These are phyloP conservation scores for Drosophila setifemur DNA, from an alignment of 1,140 invertebrate species.

Conservation along the genomic window DNA sequence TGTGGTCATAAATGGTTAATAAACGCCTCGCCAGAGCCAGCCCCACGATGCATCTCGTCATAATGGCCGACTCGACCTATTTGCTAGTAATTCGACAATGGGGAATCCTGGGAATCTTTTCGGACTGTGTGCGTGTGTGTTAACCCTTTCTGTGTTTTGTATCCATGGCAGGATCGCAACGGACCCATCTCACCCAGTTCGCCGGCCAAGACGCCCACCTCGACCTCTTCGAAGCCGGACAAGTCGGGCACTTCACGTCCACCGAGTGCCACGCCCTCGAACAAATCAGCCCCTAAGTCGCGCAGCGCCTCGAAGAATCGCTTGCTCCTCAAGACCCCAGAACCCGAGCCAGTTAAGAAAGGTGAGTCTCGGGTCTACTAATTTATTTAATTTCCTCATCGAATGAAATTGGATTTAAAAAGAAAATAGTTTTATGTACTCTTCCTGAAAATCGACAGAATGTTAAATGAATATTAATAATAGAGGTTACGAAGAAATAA, in stretches of 20 bases:
- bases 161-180: slow-evolving; percentile 81
- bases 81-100: slow-evolving; percentile 53
- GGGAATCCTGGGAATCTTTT: background rate
- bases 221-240: slow-evolving; percentile 76
- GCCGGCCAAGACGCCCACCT: slow-evolving; percentile 81
- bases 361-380: no score
- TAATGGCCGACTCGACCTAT: slow-evolving; percentile 65
- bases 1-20: slow-evolving; percentile 58
- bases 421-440: no score
- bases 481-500: no score
- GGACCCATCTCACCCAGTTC: slow-evolving; percentile 80
- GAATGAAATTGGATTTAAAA: no score
- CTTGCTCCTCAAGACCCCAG: slow-evolving; percentile 79
- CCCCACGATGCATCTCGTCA: slow-evolving; percentile 71
- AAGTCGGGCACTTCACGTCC: slow-evolving; percentile 74
- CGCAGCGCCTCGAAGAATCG: slow-evolving; percentile 80
- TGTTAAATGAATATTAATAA: no score
- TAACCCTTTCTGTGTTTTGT: no score
- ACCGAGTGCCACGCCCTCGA: slow-evolving; percentile 80
- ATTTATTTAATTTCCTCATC: no score
- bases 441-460: no score
- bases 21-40: slow-evolving; percentile 4
- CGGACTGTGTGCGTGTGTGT: background rate
- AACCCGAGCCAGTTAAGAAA: slow-evolving; percentile 86
- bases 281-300: slow-evolving; percentile 77